A percentile compares a stretch with the other conserved stretches of the same genome.
phyloP scores from a whole-genome alignment of 2,113 vertebrate species.

The Diadophis punctatus region DNA sequence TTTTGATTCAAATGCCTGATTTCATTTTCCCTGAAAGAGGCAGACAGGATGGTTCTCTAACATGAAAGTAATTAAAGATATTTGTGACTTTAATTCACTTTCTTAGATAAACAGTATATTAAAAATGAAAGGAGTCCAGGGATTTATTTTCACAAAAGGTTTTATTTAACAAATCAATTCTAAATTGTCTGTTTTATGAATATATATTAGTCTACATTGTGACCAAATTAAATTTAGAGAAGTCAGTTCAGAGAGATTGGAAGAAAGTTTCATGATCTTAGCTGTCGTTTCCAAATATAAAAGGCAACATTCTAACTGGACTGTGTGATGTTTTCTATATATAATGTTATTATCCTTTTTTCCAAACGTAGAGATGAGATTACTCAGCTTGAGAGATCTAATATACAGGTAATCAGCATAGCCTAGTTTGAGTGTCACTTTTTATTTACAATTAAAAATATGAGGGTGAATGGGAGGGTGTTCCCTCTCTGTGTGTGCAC shows the following conservation, averaged over 20 bases:
- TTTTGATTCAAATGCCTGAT: constrained; percentile 49
- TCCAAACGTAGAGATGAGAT: background rate
- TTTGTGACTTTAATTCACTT: constrained; percentile 27
- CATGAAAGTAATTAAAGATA: constrained; percentile 30
- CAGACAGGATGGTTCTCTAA: constrained; percentile 17
- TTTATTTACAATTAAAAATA: background rate
- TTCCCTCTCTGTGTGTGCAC: background rate
- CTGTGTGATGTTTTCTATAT: background rate
- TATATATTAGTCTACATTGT: background rate
- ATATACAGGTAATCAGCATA: background rate
- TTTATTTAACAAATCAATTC: constrained; percentile 21
- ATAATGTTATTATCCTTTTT: background rate
- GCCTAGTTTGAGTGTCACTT: background rate
- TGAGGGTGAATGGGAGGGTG: background rate
- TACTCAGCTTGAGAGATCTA: background rate
- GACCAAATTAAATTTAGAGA: background rate
- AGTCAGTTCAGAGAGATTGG: background rate
- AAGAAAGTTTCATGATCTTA: background rate
- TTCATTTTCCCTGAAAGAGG: constrained; percentile 36
- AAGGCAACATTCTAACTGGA: background rate
- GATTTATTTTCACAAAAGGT: background rate
- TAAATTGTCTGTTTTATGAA: constrained; percentile 25
- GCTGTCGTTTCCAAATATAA: background rate
- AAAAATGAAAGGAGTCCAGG: background rate
- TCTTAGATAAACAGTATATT: constrained; percentile 25